These are phyloP conservation scores for Tribolium freemani DNA, from an alignment of 2,888 invertebrate species.

Conservation along the genomic window DNA sequence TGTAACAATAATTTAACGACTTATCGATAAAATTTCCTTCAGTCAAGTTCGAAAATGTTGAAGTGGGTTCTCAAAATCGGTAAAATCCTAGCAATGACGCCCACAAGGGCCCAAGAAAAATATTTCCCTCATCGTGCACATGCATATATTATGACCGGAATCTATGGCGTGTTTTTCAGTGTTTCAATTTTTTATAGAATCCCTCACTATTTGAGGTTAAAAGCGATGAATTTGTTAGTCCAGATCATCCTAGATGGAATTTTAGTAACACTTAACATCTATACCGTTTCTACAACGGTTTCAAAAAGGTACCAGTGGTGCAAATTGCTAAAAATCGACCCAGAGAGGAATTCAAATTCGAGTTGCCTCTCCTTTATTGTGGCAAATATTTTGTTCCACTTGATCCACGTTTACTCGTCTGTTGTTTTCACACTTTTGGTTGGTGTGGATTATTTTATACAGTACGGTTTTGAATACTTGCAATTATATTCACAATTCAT, in stretches of 20 bases:
- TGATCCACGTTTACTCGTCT: background rate
- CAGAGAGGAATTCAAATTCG: background rate
- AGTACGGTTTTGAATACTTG: background rate
- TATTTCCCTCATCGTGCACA: background rate
- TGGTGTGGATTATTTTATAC: background rate
- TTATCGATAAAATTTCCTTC: too few relatives aligned
- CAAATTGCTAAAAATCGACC: background rate
- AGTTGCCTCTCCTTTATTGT: background rate
- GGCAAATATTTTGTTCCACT: background rate
- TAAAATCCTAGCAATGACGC: background rate
- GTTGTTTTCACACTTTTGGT: background rate
- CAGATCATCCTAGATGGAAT: background rate
- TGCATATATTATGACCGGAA: background rate
- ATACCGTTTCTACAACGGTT: background rate
- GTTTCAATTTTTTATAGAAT: background rate
- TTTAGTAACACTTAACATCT: conserved; percentile 1
- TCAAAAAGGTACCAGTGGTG: background rate
- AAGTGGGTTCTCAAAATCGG: background rate
- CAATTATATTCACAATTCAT: conserved; percentile 10
- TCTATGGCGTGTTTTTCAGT: background rate
- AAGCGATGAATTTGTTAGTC: background rate
- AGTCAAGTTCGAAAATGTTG: background rate
- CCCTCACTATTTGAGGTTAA: background rate
- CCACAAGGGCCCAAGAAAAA: background rate
- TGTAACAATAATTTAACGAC: too few relatives aligned